phyloP scores from a whole-genome alignment of 2,888 invertebrate genomes.

The Eurytoma adleriae region DNA sequence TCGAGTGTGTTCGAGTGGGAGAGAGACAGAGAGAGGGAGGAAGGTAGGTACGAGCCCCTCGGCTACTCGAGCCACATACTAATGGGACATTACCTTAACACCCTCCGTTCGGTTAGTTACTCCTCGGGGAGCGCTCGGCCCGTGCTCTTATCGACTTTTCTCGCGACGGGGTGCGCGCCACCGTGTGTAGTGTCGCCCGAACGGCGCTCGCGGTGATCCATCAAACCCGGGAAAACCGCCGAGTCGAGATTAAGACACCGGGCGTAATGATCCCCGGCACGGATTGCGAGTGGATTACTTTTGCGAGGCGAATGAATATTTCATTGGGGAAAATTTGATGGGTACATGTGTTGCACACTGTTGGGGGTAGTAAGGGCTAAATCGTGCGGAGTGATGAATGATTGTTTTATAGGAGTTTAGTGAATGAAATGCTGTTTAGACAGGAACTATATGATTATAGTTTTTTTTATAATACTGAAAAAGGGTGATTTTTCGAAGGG shows the following conservation, averaged over 20 bases:
- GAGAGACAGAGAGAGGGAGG: background rate
- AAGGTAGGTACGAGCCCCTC: conserved; percentile 7
- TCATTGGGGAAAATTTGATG: conserved; percentile 52
- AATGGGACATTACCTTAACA: conserved; percentile 58
- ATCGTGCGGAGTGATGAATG: too few species aligned
- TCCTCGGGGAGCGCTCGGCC: conserved; percentile 48
- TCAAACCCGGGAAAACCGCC: background rate
- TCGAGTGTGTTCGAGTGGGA: conserved; percentile 42
- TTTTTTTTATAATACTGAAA: too few species aligned
- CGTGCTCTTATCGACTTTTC: conserved; percentile 30
- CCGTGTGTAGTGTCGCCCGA: too few species aligned
- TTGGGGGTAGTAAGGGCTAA: too few species aligned
- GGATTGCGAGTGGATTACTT: conserved; percentile 9
- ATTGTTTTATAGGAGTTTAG: too few species aligned
- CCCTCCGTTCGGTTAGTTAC: conserved; percentile 56
- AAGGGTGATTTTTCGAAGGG: too few species aligned
- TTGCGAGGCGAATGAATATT: conserved; percentile 34
- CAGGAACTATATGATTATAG: too few species aligned
- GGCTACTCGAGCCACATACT: conserved; percentile 56
- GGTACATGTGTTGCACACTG: too few species aligned
- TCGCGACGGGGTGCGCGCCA: too few species aligned
- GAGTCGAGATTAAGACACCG: too few species aligned
- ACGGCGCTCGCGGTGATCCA: background rate
- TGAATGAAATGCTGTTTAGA: too few species aligned
- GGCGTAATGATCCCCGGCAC: background rate